Conservation (phyloP, 2,113 vertebrate genomes). For the Steatornis caripensis region DNA sequence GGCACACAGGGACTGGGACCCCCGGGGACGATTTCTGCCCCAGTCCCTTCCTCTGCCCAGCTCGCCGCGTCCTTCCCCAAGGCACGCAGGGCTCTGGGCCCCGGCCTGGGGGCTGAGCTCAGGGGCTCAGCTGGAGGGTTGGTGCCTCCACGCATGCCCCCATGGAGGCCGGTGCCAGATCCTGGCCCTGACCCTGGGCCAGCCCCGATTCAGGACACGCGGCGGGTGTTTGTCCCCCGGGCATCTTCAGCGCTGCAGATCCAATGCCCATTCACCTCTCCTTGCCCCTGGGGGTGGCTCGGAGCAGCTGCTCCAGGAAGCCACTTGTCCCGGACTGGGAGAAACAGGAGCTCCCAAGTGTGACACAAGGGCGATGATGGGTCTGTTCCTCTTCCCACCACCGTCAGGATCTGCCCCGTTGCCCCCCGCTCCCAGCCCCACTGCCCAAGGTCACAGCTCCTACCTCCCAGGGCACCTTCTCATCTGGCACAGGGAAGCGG, state of each 20-base stretch:
- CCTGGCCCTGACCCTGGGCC: not conserved
- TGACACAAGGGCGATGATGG: accelerated
- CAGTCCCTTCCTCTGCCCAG: not conserved
- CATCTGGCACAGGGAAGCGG: constrained; percentile 91
- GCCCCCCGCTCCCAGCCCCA: not conserved
- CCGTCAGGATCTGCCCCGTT: not conserved
- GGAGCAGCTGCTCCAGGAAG: not conserved
- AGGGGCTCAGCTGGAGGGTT: accelerated
- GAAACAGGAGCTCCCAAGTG: not conserved
- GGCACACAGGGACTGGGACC: not conserved
- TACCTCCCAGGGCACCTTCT: constrained; percentile 96
- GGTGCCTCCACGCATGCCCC: not conserved
- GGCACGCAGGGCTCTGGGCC: accelerated
- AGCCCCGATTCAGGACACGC: not conserved
- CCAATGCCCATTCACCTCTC: not conserved
- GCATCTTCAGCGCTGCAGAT: not conserved
- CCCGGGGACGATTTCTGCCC: accelerated
- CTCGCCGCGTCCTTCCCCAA: not conserved
- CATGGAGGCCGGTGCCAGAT: not conserved
- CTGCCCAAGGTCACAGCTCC: not conserved
- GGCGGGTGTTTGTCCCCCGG: not conserved
- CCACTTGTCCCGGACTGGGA: not conserved
- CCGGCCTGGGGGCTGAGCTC: not conserved
- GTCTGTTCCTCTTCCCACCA: not conserved
- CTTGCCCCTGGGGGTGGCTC: not conserved